phyloP scores from a whole-genome alignment of 2,797 vertebrate genomes.

The Rhinichthys osculus region DNA sequence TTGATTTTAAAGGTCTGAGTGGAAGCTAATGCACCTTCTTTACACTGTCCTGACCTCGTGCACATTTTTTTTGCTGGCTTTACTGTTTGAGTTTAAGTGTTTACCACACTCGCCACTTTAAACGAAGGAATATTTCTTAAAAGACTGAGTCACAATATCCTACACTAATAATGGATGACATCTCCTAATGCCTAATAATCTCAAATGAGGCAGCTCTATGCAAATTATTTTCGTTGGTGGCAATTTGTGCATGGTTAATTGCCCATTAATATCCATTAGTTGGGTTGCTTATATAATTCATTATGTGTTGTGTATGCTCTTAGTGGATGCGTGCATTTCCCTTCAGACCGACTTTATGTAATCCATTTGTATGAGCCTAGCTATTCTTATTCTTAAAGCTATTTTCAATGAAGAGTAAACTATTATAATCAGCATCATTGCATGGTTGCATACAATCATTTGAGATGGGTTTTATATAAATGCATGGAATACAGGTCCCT shows the following conservation, averaged over 20 bases:
- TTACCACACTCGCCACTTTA: constrained; percentile 6
- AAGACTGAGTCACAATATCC: constrained; percentile 29
- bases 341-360: constrained; percentile 29
- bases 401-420: constrained; percentile 14
- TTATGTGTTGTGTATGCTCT: constrained; percentile 30
- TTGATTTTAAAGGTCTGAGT: constrained; percentile 11
- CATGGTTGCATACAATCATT: neutral
- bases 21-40: neutral
- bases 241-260: constrained; percentile 46
- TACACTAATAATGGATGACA: constrained; percentile 42
- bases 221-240: constrained; percentile 41
- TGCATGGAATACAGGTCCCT: neutral
- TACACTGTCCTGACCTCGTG: neutral
- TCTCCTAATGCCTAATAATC: constrained; percentile 46
- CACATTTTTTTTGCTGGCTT: constrained; percentile 25
- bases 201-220: constrained; percentile 51
- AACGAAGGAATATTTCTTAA: constrained; percentile 16
- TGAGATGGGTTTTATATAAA: neutral
- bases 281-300: constrained; percentile 37
- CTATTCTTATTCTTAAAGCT: constrained; percentile 14
- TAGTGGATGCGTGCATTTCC: constrained; percentile 14
- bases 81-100: constrained; percentile 17
- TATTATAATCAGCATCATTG: constrained; percentile 9
- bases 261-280: constrained; percentile 54
- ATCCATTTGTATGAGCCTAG: constrained; percentile 20